A percentile compares a stretch with the other conserved stretches of the same genome.
Evolutionary conservation across 2,113 vertebrate genomes (phyloP).

Genomic region (Thunnus thynnus): DNA sequence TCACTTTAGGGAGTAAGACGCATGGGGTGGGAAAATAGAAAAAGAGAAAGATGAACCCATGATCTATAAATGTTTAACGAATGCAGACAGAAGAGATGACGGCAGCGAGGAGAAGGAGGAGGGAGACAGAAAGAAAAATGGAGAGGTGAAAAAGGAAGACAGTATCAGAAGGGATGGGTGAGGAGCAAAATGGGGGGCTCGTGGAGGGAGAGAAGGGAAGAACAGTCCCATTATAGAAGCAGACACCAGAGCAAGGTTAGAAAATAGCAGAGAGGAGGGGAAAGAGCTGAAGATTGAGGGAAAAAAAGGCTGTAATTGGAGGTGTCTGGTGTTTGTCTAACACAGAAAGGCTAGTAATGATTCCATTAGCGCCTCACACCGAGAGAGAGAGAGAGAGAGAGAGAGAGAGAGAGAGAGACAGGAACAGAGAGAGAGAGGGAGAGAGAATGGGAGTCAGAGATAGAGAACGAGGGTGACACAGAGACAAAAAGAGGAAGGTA

Average conservation of each 20-base stretch:
- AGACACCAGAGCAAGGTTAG: slow-evolving; percentile 67
- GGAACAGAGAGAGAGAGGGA: slow-evolving; percentile 25
- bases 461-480: slow-evolving; percentile 15
- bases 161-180: slow-evolving; percentile 57
- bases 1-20: slow-evolving; percentile 38
- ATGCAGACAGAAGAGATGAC: slow-evolving; percentile 66
- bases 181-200: slow-evolving; percentile 53
- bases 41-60: slow-evolving; percentile 64
- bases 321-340: slow-evolving; percentile 84
- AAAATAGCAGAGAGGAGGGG: slow-evolving; percentile 68
- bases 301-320: slow-evolving; percentile 77
- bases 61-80: slow-evolving; percentile 81
- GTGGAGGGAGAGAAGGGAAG: slow-evolving; percentile 30
- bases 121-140: slow-evolving; percentile 58
- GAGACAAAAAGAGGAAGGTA: slow-evolving; percentile 37
- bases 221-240: slow-evolving; percentile 69
- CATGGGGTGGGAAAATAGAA: slow-evolving; percentile 51
- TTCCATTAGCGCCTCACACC: slow-evolving; percentile 79
- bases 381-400: slow-evolving; percentile 39
- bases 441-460: slow-evolving; percentile 9
- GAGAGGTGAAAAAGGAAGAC: slow-evolving; percentile 61
- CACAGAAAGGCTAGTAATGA: slow-evolving; percentile 81
- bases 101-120: slow-evolving; percentile 22
- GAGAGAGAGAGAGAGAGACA: slow-evolving; percentile 12
- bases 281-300: slow-evolving; percentile 66